Base-by-base conservation (phyloP, 2,113 vertebrate genomes). In the Coregonus clupeaformis region DNA sequence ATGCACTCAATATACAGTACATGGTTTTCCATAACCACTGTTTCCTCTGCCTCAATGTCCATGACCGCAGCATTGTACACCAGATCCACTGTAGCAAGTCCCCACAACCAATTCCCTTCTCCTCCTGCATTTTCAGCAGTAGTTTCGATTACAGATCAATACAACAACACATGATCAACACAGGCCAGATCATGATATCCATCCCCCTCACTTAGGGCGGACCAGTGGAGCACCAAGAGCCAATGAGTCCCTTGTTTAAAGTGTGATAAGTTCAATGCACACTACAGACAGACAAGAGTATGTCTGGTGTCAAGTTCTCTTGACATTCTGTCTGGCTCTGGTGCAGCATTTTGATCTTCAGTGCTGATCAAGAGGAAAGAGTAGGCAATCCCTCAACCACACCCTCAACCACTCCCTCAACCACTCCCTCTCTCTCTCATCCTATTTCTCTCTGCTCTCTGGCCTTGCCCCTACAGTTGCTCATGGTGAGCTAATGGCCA, bases 231-330 rank as follows among this genome's bases (percentile, higher is more conserved):
- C 32, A 29, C 77, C 81, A 52, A 80, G 81, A 84, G 84, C 81
- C 83, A 4, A 29, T 2, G 62, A 76, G 83, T 71, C 73, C 57
- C 70, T 12, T 29, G 75, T 80, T 86, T 72, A 78, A 80, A 52
- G 22, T 30, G 75, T 68, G 80, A 70, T 79, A 81, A 84, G 87
- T 87, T 88, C 84, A 86, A 71, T 77, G 85, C 18, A 74, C 36
- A 42, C 69, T n/a, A 24, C 60, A 71, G 76, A 75, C 73, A 81
- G 64, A 11, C 66, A 78, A 29, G 76, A 22, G 78, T 69, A 75
- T n/a, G 74, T 79, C 77, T 73, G 66, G 88, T 87, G 84, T 89
- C 88, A 81, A 80, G 89, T 91, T 88, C 85, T 82, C 81, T 80
- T 87, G 84, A 82, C 75, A 77, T 84, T 73, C 84, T 79, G 82